A percentile compares a stretch with the other conserved stretches of the same genome.
Evolutionary conservation across 1,140 invertebrate species (phyloP).

Genomic region (Dinothrombium tinctorium): DNA sequence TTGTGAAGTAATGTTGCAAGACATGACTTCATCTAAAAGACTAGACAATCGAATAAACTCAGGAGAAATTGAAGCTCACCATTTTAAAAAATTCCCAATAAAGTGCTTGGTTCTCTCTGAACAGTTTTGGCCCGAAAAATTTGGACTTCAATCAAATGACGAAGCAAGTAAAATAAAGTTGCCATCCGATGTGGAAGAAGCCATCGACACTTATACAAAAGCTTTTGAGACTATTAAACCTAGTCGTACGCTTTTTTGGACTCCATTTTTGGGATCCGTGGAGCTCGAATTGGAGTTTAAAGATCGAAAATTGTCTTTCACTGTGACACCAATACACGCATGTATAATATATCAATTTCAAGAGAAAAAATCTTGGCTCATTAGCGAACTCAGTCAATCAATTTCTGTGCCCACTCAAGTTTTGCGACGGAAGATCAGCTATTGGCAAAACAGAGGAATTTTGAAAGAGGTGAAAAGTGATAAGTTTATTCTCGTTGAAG

Average conservation of each 20-base stretch:
- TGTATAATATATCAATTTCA: conserved; percentile 86
- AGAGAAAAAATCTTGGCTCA: conserved; percentile 54
- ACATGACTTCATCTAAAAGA: conserved; percentile 50
- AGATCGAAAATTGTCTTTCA: conserved; percentile 49
- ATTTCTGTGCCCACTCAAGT: conserved; percentile 62
- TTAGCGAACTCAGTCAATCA: conserved; percentile 54
- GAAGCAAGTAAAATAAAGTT: conserved; percentile 51
- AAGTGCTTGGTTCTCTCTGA: conserved; percentile 75
- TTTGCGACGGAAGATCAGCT: conserved; percentile 55
- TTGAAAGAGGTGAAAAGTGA: conserved; percentile 47
- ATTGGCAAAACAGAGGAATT: conserved; percentile 57
- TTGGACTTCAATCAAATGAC: conserved; percentile 3
- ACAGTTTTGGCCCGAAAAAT: conserved; percentile 74
- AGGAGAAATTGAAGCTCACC: conserved; percentile 20
- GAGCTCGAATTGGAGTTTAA: conserved; percentile 66
- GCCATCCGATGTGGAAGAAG: conserved; percentile 48
- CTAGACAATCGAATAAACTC: conserved; percentile 68
- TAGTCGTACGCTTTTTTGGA: conserved; percentile 80
- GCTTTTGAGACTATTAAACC: conserved; percentile 79
- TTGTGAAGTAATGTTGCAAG: conserved; percentile 97
- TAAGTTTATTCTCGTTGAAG: conserved; percentile 50
- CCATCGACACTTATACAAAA: conserved; percentile 65
- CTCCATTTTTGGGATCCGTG: conserved; percentile 70
- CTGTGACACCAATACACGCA: conserved; percentile 73
- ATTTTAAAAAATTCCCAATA: conserved; percentile 33